phyloP scores from a whole-genome alignment of 2,888 invertebrate genomes.

The Eubasilissa splendida region DNA sequence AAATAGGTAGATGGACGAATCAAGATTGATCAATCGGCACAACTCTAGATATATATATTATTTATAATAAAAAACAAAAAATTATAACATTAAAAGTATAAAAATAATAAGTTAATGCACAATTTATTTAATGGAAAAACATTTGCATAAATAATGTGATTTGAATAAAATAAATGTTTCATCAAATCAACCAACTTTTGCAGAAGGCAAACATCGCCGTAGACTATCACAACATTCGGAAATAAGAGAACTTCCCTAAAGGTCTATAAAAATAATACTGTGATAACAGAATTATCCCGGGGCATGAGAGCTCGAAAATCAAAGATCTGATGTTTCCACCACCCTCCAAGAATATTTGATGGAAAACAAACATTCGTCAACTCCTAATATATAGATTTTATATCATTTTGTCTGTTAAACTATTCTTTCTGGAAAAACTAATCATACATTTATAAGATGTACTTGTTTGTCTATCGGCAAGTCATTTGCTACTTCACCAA shows the following conservation, averaged over 20 bases:
- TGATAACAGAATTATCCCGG: constrained; percentile 13
- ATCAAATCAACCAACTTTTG: not conserved
- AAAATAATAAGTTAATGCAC: too few relatives aligned
- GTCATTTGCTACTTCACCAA: too few relatives aligned
- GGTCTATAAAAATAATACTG: constrained; percentile 23
- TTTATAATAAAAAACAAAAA: too few relatives aligned
- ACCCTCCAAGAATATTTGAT: constrained; percentile 10
- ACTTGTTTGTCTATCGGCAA: too few relatives aligned
- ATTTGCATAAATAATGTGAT: not conserved
- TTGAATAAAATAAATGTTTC: not conserved
- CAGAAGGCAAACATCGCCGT: not conserved
- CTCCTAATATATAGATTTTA: not conserved
- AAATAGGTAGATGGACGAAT: too few relatives aligned
- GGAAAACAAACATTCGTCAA: constrained; percentile 17
- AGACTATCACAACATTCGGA: constrained; percentile 7
- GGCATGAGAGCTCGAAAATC: constrained; percentile 10
- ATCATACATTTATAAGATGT: too few relatives aligned
- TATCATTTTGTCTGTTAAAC: too few relatives aligned
- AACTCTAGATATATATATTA: too few relatives aligned
- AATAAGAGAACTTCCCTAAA: not conserved
- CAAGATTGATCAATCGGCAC: too few relatives aligned
- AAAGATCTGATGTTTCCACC: not conserved
- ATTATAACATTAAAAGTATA: too few relatives aligned
- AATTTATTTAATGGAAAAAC: not conserved
- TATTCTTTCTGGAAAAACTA: too few relatives aligned